phyloP scores from a whole-genome alignment of 2,888 invertebrate species.

The Polyommatus iphigenia region DNA sequence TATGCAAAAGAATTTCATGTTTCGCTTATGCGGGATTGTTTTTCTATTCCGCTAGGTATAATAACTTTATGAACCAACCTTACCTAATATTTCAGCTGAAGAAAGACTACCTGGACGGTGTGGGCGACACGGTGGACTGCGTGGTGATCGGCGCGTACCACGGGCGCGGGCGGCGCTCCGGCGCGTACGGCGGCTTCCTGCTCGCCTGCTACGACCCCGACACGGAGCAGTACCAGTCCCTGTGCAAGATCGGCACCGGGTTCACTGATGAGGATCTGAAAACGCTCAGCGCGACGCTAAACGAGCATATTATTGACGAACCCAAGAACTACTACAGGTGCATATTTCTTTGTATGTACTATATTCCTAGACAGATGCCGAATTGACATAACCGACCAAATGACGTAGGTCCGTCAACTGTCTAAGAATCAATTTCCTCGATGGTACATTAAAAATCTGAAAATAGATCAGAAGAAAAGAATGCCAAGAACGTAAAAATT shows the following conservation, averaged over 20 bases:
- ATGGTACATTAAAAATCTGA: no score
- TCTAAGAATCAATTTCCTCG: no score
- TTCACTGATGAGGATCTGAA: slow-evolving; percentile 95
- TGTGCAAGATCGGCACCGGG: slow-evolving; percentile 91
- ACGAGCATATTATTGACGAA: slow-evolving; percentile 85
- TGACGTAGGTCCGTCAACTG: no score
- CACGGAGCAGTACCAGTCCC: slow-evolving; percentile 92
- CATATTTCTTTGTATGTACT: no score
- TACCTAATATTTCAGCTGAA: slow-evolving; percentile 80
- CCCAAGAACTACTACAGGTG: slow-evolving; percentile 89
- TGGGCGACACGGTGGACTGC: slow-evolving; percentile 97
- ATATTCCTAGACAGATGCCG: no score
- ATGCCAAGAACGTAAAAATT: no score
- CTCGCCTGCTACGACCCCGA: slow-evolving; percentile 95
- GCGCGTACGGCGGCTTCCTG: slow-evolving; percentile 96
- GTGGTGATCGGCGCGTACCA: slow-evolving; percentile 97
- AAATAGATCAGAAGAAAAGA: no score
- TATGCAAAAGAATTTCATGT: no score
- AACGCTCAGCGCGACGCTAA: slow-evolving; percentile 87
- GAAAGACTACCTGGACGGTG: slow-evolving; percentile 98
- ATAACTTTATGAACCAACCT: no score
- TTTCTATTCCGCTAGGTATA: no score
- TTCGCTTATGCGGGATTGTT: no score
- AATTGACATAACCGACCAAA: no score
- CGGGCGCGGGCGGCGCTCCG: slow-evolving; percentile 96